phyloP scores from a whole-genome alignment of 2,888 invertebrate genomes.

The Andrena bicolor region DNA sequence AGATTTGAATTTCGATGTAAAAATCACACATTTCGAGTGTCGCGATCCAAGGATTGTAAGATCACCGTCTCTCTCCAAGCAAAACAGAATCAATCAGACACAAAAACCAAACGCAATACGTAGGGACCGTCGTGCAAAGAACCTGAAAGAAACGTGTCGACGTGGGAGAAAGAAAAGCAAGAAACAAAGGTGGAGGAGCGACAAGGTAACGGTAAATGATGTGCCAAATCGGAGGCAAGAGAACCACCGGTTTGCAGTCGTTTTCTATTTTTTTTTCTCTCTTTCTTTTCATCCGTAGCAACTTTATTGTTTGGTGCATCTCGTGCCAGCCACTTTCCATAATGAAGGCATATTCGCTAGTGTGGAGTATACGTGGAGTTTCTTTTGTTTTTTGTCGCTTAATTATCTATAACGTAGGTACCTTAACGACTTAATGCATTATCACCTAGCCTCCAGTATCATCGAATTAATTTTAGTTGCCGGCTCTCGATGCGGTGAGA shows the following conservation, averaged over 20 bases:
- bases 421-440: conserved; percentile 75
- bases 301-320: conserved; percentile 82
- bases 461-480: conserved; percentile 53
- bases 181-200: conserved; percentile 22
- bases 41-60: no score
- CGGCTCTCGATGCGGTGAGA: conserved; percentile 30
- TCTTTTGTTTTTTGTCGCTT: conserved; percentile 68
- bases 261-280: conserved; percentile 30
- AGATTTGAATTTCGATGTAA: no score
- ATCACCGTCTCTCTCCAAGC: conserved; percentile 24
- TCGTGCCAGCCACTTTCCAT: conserved; percentile 80
- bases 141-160: conserved; percentile 43
- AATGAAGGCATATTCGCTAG: conserved; percentile 81
- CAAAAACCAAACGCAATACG: background rate
- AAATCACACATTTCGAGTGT: no score
- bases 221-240: conserved; percentile 66
- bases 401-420: conserved; percentile 76
- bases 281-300: conserved; percentile 68
- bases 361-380: conserved; percentile 76
- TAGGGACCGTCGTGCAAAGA: background rate
- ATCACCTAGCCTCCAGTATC: conserved; percentile 76
- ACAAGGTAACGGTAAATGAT: conserved; percentile 32
- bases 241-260: conserved; percentile 57
- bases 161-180: background rate
- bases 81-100: background rate